A percentile compares a stretch with the other conserved stretches of the same genome.
phyloP scores from a whole-genome alignment of 2,113 vertebrate species.

The Loxodonta africana region DNA sequence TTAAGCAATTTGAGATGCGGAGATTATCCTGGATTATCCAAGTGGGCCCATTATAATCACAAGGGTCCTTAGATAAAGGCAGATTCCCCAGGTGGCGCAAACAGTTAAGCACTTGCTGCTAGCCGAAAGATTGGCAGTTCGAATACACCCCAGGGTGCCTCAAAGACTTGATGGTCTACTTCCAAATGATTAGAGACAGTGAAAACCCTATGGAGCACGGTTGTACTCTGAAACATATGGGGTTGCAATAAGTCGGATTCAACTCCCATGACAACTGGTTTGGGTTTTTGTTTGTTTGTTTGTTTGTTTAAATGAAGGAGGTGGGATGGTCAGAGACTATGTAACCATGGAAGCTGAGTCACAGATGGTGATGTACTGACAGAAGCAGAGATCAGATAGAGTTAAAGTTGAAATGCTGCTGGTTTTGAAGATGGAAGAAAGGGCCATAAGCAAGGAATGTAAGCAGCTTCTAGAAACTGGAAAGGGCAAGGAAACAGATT shows the following conservation, averaged over 20 bases:
- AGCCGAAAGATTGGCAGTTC: too few species aligned
- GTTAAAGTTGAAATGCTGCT: not conserved
- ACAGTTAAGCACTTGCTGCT: too few species aligned
- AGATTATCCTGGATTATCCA: slow-evolving; percentile 21
- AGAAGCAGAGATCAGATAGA: not conserved
- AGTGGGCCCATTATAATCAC: not conserved
- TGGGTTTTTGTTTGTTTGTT: too few species aligned
- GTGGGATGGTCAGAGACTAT: not conserved
- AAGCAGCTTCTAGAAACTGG: not conserved
- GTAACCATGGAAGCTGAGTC: not conserved
- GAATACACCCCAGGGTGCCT: too few species aligned
- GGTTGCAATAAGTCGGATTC: too few species aligned
- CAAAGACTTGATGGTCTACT: too few species aligned
- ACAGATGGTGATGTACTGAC: not conserved
- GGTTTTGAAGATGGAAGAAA: not conserved
- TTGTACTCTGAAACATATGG: too few species aligned
- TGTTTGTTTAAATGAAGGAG: not conserved
- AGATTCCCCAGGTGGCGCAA: too few species aligned
- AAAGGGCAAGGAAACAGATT: slow-evolving; percentile 39
- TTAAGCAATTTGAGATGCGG: not conserved
- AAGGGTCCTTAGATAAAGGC: not conserved
- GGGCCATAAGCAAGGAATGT: not conserved
- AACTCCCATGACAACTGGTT: too few species aligned
- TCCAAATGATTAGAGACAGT: too few species aligned
- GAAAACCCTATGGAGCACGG: too few species aligned